Percentiles rank a stretch among this genome's conserved stretches.
Evolutionary conservation across 2,797 vertebrate genomes (phyloP).

Genomic region (Sparidentex hasta): DNA sequence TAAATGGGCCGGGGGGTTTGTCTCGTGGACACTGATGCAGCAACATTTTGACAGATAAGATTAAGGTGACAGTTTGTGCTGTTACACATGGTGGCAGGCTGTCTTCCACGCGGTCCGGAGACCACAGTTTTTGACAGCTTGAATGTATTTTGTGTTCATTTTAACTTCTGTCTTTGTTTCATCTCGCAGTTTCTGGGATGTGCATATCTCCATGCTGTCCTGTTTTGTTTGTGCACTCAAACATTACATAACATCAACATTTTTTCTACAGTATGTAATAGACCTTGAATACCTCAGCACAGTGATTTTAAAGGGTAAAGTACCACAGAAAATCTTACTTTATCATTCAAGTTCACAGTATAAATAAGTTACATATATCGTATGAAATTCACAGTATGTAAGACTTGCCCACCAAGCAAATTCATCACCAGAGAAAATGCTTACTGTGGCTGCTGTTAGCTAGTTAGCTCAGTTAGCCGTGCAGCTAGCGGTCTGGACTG

Average conservation of each 20-base stretch:
- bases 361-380: too few species aligned
- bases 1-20: constrained; percentile 37
- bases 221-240: constrained; percentile 8
- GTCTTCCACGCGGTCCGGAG: neutral
- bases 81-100: constrained; percentile 40
- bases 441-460: too few species aligned
- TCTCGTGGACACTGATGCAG: constrained; percentile 45
- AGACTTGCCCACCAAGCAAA: too few species aligned
- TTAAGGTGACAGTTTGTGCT: constrained; percentile 48
- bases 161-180: neutral
- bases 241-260: neutral
- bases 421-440: too few species aligned
- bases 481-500: too few species aligned
- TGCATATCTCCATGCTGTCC: constrained; percentile 6
- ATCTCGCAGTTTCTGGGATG: neutral
- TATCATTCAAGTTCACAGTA: too few species aligned
- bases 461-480: too few species aligned
- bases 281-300: neutral
- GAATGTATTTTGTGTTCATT: constrained; percentile 16
- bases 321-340: too few species aligned
- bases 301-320: neutral
- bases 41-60: constrained; percentile 46
- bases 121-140: constrained; percentile 24
- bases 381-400: too few species aligned
- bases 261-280: neutral